Conservation (phyloP, 2,113 vertebrate genomes). For the Pedionomus torquatus region DNA sequence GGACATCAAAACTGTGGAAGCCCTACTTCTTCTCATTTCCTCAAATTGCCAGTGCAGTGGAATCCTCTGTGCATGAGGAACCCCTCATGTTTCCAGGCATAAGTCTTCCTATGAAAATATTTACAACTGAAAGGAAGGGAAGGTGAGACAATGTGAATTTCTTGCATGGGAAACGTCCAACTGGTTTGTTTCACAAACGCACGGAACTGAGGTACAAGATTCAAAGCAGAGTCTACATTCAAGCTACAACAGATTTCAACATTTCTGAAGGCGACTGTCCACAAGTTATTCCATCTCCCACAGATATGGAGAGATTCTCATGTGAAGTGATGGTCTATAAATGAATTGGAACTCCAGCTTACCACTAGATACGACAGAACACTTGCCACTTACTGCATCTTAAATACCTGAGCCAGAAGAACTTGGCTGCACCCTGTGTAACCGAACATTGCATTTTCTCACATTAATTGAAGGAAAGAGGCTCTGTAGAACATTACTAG, state of each 20-base stretch:
- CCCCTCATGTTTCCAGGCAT: not conserved
- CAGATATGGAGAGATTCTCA: not conserved
- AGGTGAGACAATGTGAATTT: not conserved
- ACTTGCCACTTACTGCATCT: not conserved
- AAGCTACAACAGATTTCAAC: not conserved
- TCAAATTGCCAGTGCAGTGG: not conserved
- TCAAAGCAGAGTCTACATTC: not conserved
- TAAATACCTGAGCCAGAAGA: not conserved
- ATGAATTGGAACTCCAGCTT: not conserved
- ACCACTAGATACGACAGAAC: not conserved
- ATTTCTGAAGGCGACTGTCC: not conserved
- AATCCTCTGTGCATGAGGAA: not conserved
- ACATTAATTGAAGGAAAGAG: not conserved
- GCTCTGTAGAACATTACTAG: not conserved
- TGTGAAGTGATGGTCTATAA: not conserved
- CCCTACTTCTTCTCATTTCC: not conserved
- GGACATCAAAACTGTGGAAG: not conserved
- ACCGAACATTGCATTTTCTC: not conserved
- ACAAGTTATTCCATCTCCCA: not conserved
- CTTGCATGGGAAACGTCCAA: not conserved
- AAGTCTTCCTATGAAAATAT: not conserved
- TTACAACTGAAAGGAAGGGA: not conserved
- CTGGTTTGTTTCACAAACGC: not conserved
- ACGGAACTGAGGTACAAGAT: not conserved
- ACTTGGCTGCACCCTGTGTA: not conserved